Conservation (phyloP, 2,797 vertebrate species). For the Platyrinchus mystaceus region DNA sequence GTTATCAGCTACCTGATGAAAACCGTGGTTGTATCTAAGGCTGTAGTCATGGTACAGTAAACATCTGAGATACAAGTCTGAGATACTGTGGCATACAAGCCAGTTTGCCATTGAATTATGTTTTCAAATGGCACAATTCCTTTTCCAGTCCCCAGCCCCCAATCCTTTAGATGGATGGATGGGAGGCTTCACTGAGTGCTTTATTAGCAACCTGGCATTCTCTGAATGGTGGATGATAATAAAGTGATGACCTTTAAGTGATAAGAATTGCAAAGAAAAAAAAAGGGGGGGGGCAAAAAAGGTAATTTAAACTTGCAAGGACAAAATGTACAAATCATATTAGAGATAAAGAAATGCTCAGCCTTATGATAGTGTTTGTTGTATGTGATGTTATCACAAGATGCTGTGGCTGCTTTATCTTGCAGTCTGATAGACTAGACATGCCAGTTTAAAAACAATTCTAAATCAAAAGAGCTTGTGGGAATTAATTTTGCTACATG, state of each 20-base stretch:
- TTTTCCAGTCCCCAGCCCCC: neutral
- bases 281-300: neutral
- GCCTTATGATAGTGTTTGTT: neutral
- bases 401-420: neutral
- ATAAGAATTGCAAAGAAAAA: neutral
- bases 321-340: conserved; percentile 4
- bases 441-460: neutral
- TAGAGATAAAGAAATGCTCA: neutral
- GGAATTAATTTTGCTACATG: neutral
- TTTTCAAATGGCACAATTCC: neutral
- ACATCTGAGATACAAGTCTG: neutral
- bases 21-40: neutral
- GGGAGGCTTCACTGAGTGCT: neutral
- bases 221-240: neutral
- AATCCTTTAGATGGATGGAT: neutral
- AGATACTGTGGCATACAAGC: neutral
- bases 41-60: neutral
- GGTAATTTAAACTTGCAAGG: neutral
- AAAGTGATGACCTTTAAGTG: neutral
- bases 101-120: neutral
- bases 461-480: neutral
- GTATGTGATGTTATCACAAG: neutral
- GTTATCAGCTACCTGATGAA: neutral
- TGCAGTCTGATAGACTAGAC: neutral
- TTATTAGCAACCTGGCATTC: neutral